phyloP scores from a whole-genome alignment of 2,113 vertebrate genomes.

The Paramisgurnus dabryanus region DNA sequence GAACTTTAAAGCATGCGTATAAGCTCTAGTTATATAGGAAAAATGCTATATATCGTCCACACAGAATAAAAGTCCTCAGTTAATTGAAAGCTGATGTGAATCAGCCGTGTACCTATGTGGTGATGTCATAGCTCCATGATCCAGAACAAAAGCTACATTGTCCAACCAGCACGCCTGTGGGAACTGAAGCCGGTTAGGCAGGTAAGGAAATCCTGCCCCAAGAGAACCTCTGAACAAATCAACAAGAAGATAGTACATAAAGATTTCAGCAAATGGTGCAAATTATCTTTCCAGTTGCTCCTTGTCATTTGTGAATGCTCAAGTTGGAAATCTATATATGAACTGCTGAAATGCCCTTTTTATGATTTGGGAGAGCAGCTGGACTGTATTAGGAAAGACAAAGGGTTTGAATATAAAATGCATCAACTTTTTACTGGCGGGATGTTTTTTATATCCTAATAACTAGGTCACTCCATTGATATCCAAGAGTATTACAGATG shows the following conservation, averaged over 20 bases:
- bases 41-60: slow-evolving; percentile 23
- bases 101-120: slow-evolving; percentile 39
- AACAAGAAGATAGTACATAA: slow-evolving; percentile 12
- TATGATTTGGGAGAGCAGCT: slow-evolving; percentile 22
- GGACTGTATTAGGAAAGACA: background rate
- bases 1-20: background rate
- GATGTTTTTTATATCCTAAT: slow-evolving; percentile 1
- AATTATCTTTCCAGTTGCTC: slow-evolving; percentile 24
- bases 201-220: slow-evolving; percentile 43
- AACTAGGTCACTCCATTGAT: background rate
- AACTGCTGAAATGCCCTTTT: background rate
- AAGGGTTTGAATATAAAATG: slow-evolving; percentile 13
- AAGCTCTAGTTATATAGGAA: slow-evolving; percentile 1
- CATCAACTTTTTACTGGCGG: slow-evolving; percentile 3
- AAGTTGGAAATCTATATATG: background rate
- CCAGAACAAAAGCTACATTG: slow-evolving; percentile 52
- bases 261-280: slow-evolving; percentile 42
- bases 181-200: slow-evolving; percentile 36
- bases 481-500: slow-evolving; percentile 16
- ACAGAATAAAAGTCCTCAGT: slow-evolving; percentile 50
- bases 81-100: slow-evolving; percentile 60
- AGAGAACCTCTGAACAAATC: slow-evolving; percentile 40
- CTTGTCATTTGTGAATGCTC: slow-evolving; percentile 2
- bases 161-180: slow-evolving; percentile 44
- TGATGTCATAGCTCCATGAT: slow-evolving; percentile 58